phyloP scores from a whole-genome alignment of 2,888 invertebrate species.

The Nycteola revayana region DNA sequence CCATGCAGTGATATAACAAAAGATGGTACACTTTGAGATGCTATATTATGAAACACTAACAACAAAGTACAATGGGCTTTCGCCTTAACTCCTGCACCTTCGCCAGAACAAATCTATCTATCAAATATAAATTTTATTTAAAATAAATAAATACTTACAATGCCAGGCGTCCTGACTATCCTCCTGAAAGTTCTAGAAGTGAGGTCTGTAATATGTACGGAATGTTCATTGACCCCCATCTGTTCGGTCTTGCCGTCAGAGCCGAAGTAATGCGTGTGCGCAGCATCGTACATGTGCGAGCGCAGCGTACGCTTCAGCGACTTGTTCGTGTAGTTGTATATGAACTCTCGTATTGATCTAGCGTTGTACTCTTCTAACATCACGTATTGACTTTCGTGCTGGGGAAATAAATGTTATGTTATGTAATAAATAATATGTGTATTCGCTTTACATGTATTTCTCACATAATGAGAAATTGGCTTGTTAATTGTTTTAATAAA shows the following conservation, averaged over 20 bases:
- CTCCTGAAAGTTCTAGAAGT: constrained; percentile 84
- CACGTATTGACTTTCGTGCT: constrained; percentile 87
- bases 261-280: constrained; percentile 69
- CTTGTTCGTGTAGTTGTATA: constrained; percentile 75
- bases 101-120: too few relatives aligned
- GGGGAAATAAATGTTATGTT: too few relatives aligned
- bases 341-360: constrained; percentile 75
- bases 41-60: too few relatives aligned
- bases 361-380: constrained; percentile 78
- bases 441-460: too few relatives aligned
- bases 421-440: too few relatives aligned
- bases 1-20: too few relatives aligned
- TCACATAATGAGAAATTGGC: too few relatives aligned
- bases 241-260: constrained; percentile 37
- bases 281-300: constrained; percentile 53
- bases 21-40: too few relatives aligned
- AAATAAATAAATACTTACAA: constrained; percentile 64
- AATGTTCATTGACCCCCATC: constrained; percentile 38
- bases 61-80: too few relatives aligned
- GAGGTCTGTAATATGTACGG: constrained; percentile 84
- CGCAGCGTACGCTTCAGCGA: constrained; percentile 62
- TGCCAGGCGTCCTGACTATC: constrained; percentile 81
- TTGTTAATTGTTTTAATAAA: too few relatives aligned
- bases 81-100: too few relatives aligned
- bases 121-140: too few relatives aligned